Conservation (phyloP, 2,888 invertebrate genomes). For the Campoletis raptor region DNA sequence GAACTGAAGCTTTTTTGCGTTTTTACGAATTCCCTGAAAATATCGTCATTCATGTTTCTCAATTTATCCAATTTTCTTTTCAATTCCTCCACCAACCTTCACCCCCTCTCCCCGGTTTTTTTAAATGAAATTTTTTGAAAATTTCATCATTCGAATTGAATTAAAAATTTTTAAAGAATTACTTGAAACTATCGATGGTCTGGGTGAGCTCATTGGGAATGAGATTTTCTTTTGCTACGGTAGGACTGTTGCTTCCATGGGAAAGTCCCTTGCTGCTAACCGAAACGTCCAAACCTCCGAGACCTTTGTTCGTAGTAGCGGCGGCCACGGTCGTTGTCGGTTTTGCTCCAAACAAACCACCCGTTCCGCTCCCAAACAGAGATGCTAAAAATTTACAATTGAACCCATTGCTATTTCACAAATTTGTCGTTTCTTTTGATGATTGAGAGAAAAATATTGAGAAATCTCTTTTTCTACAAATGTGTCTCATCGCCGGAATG, state of each 20-base stretch:
- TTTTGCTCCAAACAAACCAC: constrained; percentile 79
- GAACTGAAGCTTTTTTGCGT: constrained; percentile 93
- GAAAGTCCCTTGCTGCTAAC: constrained; percentile 84
- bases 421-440: neutral
- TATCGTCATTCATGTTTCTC: neutral
- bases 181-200: constrained; percentile 92
- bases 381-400: constrained; percentile 70
- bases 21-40: constrained; percentile 90
- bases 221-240: constrained; percentile 88
- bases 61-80: too few relatives aligned
- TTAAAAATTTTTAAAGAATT: constrained; percentile 69
- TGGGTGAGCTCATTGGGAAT: constrained; percentile 92
- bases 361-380: constrained; percentile 77
- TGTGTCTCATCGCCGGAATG: neutral
- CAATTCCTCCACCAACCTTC: too few relatives aligned
- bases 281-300: constrained; percentile 89
- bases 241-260: constrained; percentile 84
- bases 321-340: constrained; percentile 71
- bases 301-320: constrained; percentile 87
- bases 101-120: too few relatives aligned
- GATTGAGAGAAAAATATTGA: too few relatives aligned
- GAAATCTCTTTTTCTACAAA: neutral
- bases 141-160: too few relatives aligned
- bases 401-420: neutral
- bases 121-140: too few relatives aligned